phyloP scores from a whole-genome alignment of 92 coral and sea anemone species.

The Parazoanthus swiftii region DNA sequence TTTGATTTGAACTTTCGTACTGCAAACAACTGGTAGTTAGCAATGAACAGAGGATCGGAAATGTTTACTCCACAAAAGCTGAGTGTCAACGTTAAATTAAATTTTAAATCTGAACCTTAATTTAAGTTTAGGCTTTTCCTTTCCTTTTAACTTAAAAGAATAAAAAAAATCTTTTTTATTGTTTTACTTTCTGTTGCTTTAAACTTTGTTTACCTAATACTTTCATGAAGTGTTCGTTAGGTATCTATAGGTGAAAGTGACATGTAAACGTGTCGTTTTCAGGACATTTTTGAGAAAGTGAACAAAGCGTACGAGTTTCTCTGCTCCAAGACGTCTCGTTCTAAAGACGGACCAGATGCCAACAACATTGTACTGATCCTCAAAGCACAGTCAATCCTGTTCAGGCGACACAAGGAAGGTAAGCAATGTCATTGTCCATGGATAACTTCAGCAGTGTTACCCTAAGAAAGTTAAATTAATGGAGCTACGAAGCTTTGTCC shows the following conservation, averaged over 20 bases:
- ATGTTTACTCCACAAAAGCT: too few relatives aligned
- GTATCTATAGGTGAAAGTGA: too few relatives aligned
- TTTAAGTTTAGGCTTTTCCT: too few relatives aligned
- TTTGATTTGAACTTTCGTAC: too few relatives aligned
- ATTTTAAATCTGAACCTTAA: too few relatives aligned
- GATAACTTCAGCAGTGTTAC: not conserved
- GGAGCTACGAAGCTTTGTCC: not conserved
- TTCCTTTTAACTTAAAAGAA: not conserved
- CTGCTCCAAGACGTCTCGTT: slow-evolving; percentile 83
- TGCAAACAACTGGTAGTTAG: too few relatives aligned
- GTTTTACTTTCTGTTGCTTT: not conserved
- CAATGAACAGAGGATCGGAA: too few relatives aligned
- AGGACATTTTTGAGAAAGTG: slow-evolving; percentile 99
- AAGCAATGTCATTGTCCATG: not conserved
- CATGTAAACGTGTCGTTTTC: not conserved
- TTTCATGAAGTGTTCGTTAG: too few relatives aligned
- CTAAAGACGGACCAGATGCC: slow-evolving; percentile 93
- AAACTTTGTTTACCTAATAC: not conserved
- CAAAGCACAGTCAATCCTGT: slow-evolving; percentile 90
- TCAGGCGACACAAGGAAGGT: slow-evolving; percentile 94
- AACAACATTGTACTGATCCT: slow-evolving; percentile 90
- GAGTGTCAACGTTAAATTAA: too few relatives aligned
- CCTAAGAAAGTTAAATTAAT: not conserved
- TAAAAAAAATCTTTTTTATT: not conserved
- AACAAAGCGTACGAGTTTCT: slow-evolving; percentile 98